Evolutionary conservation across 2,888 invertebrate species (phyloP), one percentile per base, ranked within the genome.

Genomic region (Sinopyrophorus schimmeli): DNA sequence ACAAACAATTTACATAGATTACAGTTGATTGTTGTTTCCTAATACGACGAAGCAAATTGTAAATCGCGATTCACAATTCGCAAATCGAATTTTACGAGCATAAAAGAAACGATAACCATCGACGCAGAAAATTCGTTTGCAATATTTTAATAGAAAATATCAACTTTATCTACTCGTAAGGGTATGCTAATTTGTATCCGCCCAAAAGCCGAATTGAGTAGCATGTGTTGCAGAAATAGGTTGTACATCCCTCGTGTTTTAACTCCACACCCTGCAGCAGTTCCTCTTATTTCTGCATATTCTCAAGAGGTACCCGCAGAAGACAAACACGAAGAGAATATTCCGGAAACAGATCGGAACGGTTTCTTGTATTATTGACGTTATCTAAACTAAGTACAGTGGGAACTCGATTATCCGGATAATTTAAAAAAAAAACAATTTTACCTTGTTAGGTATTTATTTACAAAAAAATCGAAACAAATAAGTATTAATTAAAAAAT

Each of bases 281-380:
- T 40, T 40, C 21, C 39, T 31, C 32, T 27, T 28, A 31, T 32
- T 46, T 34, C 47, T 40, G 20, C 40, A 35, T 28, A 21, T 32
- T 40, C 47, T 40, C 47, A 15, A 9, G 47, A 21, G 46, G 30
- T 23, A 17, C 11, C 12, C 34, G 34, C 31, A 46, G 38, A 38
- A 16, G 24, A 31, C 46, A 46, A 46, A 39, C 38, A 46, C 26
- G 24, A 17, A 32, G n/a, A n/a, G 39, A 39, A 39, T 32, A 47
- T 35, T 30, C 42, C 24, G 31, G 32, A n/a, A n/a, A 42, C 32
- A 42, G 12, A 31, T 42, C 16, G 16, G 18, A 31, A 34, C 9
- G n/a, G 32, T 34, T 34, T 12, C 31, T 42, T 42, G 17, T 42
- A 42, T n/a, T n/a, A n/a, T 42, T 42, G 42, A 42, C 42, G 42